Evolutionary conservation across 2,888 invertebrate genomes (phyloP).

Genomic region (Eupithecia abbreviata): DNA sequence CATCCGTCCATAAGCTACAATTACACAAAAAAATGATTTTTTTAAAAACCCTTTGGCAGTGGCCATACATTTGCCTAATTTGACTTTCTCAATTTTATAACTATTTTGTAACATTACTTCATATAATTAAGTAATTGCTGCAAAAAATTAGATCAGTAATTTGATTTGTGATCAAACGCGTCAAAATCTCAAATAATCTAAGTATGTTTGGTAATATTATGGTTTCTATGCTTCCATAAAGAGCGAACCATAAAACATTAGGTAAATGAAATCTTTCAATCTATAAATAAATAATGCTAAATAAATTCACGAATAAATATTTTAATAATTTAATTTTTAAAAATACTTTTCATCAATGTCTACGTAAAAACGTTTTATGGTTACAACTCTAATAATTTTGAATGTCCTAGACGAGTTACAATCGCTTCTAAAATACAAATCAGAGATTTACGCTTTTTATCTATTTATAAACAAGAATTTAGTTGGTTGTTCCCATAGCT

Average conservation of each 20-base stretch:
- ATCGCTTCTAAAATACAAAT: not conserved
- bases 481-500: not conserved
- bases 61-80: constrained; percentile 21
- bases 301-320: not conserved
- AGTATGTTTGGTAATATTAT: constrained; percentile 10
- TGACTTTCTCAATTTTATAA: not conserved
- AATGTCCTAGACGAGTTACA: constrained; percentile 3
- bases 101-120: not conserved
- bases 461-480: not conserved
- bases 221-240: not conserved
- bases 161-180: not conserved
- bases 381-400: not conserved
- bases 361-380: not conserved
- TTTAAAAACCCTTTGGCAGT: constrained; percentile 56
- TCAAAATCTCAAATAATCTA: constrained; percentile 13
- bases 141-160: not conserved
- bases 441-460: not conserved
- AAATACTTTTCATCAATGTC: not conserved
- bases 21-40: constrained; percentile 56
- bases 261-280: constrained; percentile 7
- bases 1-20: constrained; percentile 37
- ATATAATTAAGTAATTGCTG: constrained; percentile 3
- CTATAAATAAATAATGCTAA: not conserved
- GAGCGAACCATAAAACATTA: not conserved
- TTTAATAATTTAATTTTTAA: not conserved